Percentiles rank a stretch among this genome's conserved stretches.
phyloP scores from a whole-genome alignment of 2,888 invertebrate genomes.

The Tipula helvola region DNA sequence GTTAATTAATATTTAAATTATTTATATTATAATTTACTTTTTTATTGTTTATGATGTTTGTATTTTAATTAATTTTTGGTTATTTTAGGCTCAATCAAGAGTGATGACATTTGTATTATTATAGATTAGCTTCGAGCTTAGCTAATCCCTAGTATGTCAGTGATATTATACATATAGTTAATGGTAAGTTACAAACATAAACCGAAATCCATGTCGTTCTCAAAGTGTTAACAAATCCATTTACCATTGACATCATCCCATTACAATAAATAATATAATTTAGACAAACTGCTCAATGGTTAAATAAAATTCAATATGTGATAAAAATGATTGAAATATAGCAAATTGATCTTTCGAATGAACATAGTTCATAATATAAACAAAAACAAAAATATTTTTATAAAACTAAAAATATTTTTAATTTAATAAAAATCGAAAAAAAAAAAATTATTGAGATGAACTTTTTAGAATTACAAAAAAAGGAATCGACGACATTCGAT shows the following conservation, averaged over 20 bases:
- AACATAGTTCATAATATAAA: background rate
- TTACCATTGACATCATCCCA: background rate
- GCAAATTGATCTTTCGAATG: background rate
- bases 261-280: background rate
- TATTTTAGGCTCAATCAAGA: too few relatives aligned
- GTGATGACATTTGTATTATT: too few relatives aligned
- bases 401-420: background rate
- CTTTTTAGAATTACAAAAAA: background rate
- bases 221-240: background rate
- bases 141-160: too few relatives aligned
- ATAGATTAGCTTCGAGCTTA: too few relatives aligned
- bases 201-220: background rate
- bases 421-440: background rate
- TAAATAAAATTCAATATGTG: background rate
- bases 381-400: background rate
- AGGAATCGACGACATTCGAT: constrained; percentile 9
- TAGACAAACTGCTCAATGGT: background rate
- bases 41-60: too few relatives aligned
- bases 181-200: too few relatives aligned
- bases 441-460: background rate
- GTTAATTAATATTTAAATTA: too few relatives aligned
- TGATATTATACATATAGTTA: too few relatives aligned
- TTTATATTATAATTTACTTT: too few relatives aligned
- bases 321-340: background rate
- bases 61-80: too few relatives aligned